A percentile compares a stretch with the other conserved stretches of the same genome.
These are phyloP conservation scores for Leptodactylus fuscus DNA, from an alignment of 2,113 vertebrate species.

Conservation along the genomic window DNA sequence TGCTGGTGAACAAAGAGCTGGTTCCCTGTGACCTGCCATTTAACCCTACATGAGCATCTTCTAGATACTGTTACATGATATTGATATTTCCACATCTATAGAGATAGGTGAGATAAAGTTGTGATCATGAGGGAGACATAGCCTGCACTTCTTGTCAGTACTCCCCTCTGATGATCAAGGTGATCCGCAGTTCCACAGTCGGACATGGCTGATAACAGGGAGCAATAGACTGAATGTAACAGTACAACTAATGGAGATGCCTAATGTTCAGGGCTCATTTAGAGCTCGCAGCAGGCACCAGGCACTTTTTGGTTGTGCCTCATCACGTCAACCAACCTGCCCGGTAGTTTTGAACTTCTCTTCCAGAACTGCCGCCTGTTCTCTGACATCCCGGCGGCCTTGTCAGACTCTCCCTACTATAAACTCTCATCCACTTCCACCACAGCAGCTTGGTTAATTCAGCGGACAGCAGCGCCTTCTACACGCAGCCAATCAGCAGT, in stretches of 20 bases:
- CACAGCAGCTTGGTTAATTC: constrained; percentile 84
- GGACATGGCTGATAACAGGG: not conserved
- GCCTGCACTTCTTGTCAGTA: not conserved
- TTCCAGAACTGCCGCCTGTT: constrained; percentile 94
- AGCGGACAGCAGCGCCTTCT: constrained; percentile 66
- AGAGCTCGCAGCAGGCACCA: not conserved
- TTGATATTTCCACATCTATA: too few species aligned
- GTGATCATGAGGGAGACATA: not conserved
- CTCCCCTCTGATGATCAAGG: too few species aligned
- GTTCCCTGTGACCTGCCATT: too few species aligned
- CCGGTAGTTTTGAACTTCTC: constrained; percentile 88
- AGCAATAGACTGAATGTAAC: not conserved
- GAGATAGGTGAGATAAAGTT: not conserved
- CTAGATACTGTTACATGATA: too few species aligned
- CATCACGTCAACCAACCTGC: constrained; percentile 76
- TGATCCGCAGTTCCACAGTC: not conserved
- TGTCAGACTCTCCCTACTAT: constrained; percentile 56
- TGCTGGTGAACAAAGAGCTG: too few species aligned
- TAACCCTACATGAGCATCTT: too few species aligned
- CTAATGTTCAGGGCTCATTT: not conserved
- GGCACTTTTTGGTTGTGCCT: not conserved
- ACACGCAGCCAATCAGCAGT: constrained; percentile 72
- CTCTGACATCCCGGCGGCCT: constrained; percentile 74
- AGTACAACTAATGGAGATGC: too few species aligned
- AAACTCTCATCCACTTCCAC: constrained; percentile 73